Conservation (phyloP, 2,797 vertebrate genomes). For the Bryconaethiops microstoma region DNA sequence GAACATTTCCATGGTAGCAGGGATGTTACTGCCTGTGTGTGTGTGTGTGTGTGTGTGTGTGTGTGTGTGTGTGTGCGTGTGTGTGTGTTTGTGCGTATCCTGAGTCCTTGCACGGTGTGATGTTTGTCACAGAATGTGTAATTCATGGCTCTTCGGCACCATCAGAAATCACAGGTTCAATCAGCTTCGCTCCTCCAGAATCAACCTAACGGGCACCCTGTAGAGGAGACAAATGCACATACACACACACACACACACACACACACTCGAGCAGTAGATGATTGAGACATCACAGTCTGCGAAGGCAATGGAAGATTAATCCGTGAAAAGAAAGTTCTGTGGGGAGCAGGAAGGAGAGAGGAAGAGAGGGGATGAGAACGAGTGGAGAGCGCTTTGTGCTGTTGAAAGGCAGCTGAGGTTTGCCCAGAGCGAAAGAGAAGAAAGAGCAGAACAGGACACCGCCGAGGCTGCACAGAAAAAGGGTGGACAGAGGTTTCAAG, state of each 20-base stretch:
- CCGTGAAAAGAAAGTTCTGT: slow-evolving; percentile 77
- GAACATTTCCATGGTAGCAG: not conserved
- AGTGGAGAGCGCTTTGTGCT: slow-evolving; percentile 47
- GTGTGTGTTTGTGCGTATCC: slow-evolving; percentile 19
- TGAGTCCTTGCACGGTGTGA: slow-evolving; percentile 16
- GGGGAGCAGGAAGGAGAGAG: slow-evolving; percentile 54
- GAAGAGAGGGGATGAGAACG: slow-evolving; percentile 34
- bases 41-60: slow-evolving; percentile 10
- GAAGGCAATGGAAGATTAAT: slow-evolving; percentile 73
- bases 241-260: slow-evolving; percentile 37
- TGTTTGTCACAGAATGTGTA: slow-evolving; percentile 26
- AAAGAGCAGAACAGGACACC: slow-evolving; percentile 15
- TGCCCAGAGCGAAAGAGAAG: slow-evolving; percentile 1
- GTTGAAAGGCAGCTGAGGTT: slow-evolving; percentile 36
- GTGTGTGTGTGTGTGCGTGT: not conserved
- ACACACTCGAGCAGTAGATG: slow-evolving; percentile 55
- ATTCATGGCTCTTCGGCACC: slow-evolving; percentile 40
- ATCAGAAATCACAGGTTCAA: slow-evolving; percentile 58
- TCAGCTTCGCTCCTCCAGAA: slow-evolving; percentile 47
- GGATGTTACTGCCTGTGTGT: not conserved
- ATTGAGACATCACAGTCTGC: slow-evolving; percentile 75
- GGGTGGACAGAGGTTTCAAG: not conserved
- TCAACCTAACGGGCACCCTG: slow-evolving; percentile 50
- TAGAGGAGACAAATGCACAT: slow-evolving; percentile 44
- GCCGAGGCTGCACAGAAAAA: not conserved